Percentiles rank a stretch among this genome's conserved stretches.
phyloP scores from a whole-genome alignment of 1,140 invertebrate species.

The Bombyx mori region DNA sequence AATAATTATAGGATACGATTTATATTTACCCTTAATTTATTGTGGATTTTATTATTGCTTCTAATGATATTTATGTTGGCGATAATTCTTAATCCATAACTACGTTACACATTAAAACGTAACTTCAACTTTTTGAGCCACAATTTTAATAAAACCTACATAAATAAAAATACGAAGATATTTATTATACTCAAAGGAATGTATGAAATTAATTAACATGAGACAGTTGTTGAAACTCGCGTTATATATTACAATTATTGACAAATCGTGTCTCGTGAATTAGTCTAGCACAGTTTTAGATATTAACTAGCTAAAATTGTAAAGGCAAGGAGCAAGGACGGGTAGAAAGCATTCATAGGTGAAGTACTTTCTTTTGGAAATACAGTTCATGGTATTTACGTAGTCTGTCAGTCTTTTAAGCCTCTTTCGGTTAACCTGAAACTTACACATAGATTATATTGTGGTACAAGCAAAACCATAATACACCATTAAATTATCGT shows the following conservation, averaged over 20 bases:
- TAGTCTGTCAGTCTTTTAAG: constrained; percentile 66
- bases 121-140: constrained; percentile 48
- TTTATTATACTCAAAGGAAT: not conserved
- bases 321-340: constrained; percentile 70
- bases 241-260: too few species aligned
- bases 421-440: constrained; percentile 29
- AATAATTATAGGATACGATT: constrained; percentile 13
- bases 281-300: constrained; percentile 49
- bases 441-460: too few species aligned
- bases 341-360: constrained; percentile 66
- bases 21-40: constrained; percentile 30
- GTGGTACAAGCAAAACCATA: not conserved
- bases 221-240: too few species aligned
- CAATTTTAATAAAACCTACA: constrained; percentile 31
- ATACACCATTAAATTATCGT: not conserved
- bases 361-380: constrained; percentile 53
- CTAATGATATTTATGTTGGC: constrained; percentile 49
- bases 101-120: constrained; percentile 44
- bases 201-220: too few species aligned
- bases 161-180: constrained; percentile 12
- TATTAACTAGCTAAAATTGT: constrained; percentile 64
- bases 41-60: constrained; percentile 54
- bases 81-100: constrained; percentile 37
- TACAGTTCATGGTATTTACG: constrained; percentile 63
- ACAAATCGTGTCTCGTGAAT: not conserved